Evolutionary conservation across 1,140 invertebrate genomes (phyloP).

Genomic region (Drosophila trapezifrons): DNA sequence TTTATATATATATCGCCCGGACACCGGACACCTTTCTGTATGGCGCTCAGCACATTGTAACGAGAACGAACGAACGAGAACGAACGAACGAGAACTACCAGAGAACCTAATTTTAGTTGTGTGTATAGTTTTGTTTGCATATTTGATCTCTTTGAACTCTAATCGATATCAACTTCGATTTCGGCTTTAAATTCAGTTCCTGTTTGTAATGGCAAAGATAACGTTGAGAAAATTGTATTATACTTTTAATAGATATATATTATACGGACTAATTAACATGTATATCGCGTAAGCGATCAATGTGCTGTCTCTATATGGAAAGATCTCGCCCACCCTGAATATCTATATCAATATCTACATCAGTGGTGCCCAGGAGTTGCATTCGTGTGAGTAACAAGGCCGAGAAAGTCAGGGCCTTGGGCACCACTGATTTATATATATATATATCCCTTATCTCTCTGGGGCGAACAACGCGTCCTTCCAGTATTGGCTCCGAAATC

Average conservation of each 20-base stretch:
- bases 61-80: constrained; percentile 1
- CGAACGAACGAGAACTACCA: constrained; percentile 1
- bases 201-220: constrained; percentile 33
- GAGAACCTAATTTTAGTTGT: constrained; percentile 30
- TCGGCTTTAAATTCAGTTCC: constrained; percentile 44
- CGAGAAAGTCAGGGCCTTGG: too few relatives aligned
- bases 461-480: constrained; percentile 4
- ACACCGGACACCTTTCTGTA: constrained; percentile 22
- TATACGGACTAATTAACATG: constrained; percentile 1
- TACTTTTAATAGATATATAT: constrained; percentile 35
- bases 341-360: background rate
- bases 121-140: constrained; percentile 38
- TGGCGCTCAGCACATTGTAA: constrained; percentile 37
- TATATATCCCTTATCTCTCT: constrained; percentile 4
- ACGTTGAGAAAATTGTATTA: constrained; percentile 52
- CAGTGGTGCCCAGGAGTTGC: too few relatives aligned
- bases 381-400: too few relatives aligned
- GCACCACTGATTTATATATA: background rate
- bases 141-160: constrained; percentile 45
- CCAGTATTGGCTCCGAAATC: constrained; percentile 42
- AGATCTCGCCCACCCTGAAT: constrained; percentile 18
- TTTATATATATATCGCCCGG: constrained; percentile 7
- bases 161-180: constrained; percentile 19
- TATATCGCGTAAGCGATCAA: constrained; percentile 2
- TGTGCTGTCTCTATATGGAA: constrained; percentile 40